Evolutionary conservation across 2,797 vertebrate genomes (phyloP).

Genomic region (Spheniscus humboldti): DNA sequence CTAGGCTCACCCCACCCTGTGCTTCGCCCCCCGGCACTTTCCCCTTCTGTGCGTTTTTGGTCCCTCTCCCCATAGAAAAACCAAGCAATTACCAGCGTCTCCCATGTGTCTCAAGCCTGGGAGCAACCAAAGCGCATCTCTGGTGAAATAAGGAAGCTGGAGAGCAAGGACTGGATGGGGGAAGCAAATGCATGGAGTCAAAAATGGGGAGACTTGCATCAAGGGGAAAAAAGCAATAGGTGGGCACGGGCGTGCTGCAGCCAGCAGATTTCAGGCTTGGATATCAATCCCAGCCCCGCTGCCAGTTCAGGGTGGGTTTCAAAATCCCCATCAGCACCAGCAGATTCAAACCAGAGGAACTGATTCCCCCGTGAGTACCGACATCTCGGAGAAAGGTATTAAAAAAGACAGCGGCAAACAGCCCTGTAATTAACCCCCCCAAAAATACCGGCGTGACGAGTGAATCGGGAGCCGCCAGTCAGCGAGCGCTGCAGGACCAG

Average conservation of each 20-base stretch:
- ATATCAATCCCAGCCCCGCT: not conserved
- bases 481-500: not conserved
- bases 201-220: not conserved
- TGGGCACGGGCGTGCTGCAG: not conserved
- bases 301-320: not conserved
- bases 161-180: not conserved
- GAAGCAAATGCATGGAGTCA: not conserved
- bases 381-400: not conserved
- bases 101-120: not conserved
- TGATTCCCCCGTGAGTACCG: accelerated
- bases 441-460: accelerated
- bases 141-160: not conserved
- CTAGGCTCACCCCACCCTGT: not conserved
- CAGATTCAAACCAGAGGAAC: not conserved
- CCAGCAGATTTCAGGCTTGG: not conserved
- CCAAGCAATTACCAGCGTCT: not conserved
- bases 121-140: not conserved
- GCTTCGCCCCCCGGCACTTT: accelerated
- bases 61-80: not conserved
- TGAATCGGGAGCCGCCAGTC: accelerated
- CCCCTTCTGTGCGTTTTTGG: not conserved
- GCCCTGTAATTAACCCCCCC: not conserved
- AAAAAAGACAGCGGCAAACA: not conserved
- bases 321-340: not conserved
- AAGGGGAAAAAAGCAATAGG: not conserved